These are phyloP conservation scores for Drosophila rubida DNA, from an alignment of 2,888 invertebrate species.

Conservation along the genomic window DNA sequence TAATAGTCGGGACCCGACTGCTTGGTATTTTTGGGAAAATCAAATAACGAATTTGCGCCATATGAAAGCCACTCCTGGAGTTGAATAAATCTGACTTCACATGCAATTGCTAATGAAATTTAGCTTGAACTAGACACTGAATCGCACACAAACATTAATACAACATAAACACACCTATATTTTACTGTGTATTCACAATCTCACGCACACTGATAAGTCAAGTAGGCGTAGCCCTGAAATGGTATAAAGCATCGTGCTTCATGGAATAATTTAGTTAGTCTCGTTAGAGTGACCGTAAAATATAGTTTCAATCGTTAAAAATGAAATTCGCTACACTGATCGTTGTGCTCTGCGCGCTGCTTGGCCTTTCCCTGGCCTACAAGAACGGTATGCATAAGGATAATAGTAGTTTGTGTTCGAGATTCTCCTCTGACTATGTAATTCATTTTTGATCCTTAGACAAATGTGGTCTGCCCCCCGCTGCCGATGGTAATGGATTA, in stretches of 20 bases:
- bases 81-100: constrained; percentile 44
- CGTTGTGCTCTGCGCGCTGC: constrained; percentile 53
- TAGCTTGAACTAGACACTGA: constrained; percentile 23
- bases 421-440: neutral
- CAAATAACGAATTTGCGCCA: no score
- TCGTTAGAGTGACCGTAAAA: constrained; percentile 13
- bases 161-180: neutral
- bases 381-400: constrained; percentile 58
- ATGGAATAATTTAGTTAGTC: constrained; percentile 40
- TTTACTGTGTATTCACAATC: neutral
- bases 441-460: constrained; percentile 15
- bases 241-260: constrained; percentile 48
- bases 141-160: constrained; percentile 2
- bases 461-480: constrained; percentile 33
- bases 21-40: no score
- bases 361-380: constrained; percentile 49
- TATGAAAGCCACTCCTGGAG: constrained; percentile 2
- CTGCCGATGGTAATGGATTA: constrained; percentile 52
- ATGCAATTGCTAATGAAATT: constrained; percentile 62
- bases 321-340: constrained; percentile 55
- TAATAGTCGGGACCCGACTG: no score
- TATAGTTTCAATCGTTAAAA: neutral
- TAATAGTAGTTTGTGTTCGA: rapidly evolving
- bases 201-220: constrained; percentile 13
- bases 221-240: constrained; percentile 2